Evolutionary conservation across 1,140 invertebrate species (phyloP), one percentile per base, ranked within the genome.

Genomic region (Proctacanthus coquilletti): DNA sequence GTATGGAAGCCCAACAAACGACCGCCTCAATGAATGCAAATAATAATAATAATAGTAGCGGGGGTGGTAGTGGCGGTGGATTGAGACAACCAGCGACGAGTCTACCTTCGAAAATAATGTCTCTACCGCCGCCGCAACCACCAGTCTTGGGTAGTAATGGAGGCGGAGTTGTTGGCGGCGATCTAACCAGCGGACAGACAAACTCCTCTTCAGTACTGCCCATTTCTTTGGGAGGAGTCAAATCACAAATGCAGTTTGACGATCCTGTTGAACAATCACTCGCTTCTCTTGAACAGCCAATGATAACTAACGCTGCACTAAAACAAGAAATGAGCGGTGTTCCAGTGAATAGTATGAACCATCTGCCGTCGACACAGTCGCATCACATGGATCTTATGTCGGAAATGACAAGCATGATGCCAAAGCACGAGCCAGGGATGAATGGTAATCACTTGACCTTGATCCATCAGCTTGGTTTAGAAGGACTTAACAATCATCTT

Each of bases 211-310:
- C 23, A 8, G 8, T 27, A 27, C 23, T 27, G 23, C 13, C 23
- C 23, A 27, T 27, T 8, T 9, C 23, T 27, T 27, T 13, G 13
- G 13, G 8, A 27, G 23, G 23, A 27, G 8, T n/a, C n/a, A n/a
- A n/a, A n/a, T n/a, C n/a, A n/a, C n/a, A n/a, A n/a, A n/a, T n/a
- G n/a, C 50, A 58, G 51, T 52, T 68, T 50, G 54, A 64, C 30
- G 74, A 77, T 53, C 72, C 73, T n/a, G 63, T 76, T 42, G 74
- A 76, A 52, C 66, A 74, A 43, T 74, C 73, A 18, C 59, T 77
- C 36, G 73, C 73, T 23, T 74, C 67, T 41, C 50, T 77, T 13
- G 74, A 77, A 53, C 66, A 71, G 21, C 56, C 50, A 19, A 58
- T 72, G 6, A 21, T 27, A 25, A 17, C 40, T n/a, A 29, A 21